A percentile compares a stretch with the other conserved stretches of the same genome.
These are phyloP conservation scores for Bombycilla garrulus DNA, from an alignment of 2,113 vertebrate genomes.

Conservation along the genomic window DNA sequence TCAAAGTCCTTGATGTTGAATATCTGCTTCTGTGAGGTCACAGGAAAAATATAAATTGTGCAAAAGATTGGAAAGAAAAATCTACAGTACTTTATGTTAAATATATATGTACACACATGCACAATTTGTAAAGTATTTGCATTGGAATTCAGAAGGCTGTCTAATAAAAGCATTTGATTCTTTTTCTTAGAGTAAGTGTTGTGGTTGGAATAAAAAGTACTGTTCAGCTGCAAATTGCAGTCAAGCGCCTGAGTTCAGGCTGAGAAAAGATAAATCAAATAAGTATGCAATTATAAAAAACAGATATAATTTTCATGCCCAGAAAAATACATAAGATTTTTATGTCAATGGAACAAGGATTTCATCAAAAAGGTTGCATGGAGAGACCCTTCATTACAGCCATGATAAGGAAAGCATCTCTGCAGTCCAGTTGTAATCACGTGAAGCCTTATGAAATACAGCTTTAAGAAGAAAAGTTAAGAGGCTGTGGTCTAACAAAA, in stretches of 20 bases:
- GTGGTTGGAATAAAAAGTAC: background rate
- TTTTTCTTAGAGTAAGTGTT: background rate
- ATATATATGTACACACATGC: background rate
- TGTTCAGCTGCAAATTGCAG: background rate
- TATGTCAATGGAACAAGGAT: background rate
- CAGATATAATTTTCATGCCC: background rate
- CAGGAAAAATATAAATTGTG: background rate
- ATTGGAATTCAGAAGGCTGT: background rate
- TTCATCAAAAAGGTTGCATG: background rate
- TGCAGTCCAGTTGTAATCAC: background rate
- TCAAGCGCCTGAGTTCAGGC: rapidly evolving
- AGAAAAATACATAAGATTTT: background rate
- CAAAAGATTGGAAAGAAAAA: background rate
- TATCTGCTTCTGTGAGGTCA: background rate
- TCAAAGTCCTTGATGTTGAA: background rate
- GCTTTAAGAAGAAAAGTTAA: background rate
- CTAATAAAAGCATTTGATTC: background rate
- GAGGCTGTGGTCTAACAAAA: background rate
- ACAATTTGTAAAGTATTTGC: background rate
- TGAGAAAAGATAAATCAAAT: background rate
- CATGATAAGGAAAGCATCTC: background rate
- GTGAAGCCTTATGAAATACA: background rate
- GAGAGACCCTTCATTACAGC: background rate
- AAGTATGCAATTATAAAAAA: background rate
- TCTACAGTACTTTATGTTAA: background rate